Conservation (phyloP, 2,888 invertebrate species). For the Lasioglossum pauxillum region DNA sequence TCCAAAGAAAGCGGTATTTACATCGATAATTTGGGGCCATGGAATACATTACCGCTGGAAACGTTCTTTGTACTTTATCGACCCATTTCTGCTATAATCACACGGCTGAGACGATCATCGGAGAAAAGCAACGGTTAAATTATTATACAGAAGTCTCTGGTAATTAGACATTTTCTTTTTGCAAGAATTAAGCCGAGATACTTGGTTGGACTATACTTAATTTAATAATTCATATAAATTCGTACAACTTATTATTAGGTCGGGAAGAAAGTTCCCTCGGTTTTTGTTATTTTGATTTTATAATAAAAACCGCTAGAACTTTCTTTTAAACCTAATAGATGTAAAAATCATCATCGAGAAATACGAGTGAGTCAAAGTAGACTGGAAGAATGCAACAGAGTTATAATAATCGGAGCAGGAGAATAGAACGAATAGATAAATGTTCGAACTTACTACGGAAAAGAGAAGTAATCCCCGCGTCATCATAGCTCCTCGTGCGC, state of each 20-base stretch:
- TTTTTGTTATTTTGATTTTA: too few species aligned
- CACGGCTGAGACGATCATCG: neutral
- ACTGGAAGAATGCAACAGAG: neutral
- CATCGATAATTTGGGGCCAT: neutral
- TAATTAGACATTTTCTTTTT: conserved; percentile 4
- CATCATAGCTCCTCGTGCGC: conserved; percentile 43
- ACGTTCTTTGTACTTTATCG: neutral
- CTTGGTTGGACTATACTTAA: neutral
- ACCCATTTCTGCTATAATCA: conserved; percentile 4
- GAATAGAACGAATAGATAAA: neutral
- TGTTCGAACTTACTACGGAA: conserved; percentile 59
- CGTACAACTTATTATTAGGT: neutral
- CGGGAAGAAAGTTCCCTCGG: too few species aligned
- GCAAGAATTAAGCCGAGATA: neutral
- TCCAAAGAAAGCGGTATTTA: conserved; percentile 24
- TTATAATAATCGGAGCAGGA: neutral
- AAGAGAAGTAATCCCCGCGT: conserved; percentile 45
- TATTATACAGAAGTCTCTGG: conserved; percentile 23
- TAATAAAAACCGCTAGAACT: too few species aligned
- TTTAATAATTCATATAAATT: neutral
- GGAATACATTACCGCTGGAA: neutral
- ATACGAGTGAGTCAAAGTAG: too few species aligned
- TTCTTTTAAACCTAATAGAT: too few species aligned
- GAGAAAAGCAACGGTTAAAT: neutral
- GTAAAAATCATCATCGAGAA: too few species aligned